phyloP scores from a whole-genome alignment of 53 echinoderm and acorn worm species.

The Arbacia lixula region DNA sequence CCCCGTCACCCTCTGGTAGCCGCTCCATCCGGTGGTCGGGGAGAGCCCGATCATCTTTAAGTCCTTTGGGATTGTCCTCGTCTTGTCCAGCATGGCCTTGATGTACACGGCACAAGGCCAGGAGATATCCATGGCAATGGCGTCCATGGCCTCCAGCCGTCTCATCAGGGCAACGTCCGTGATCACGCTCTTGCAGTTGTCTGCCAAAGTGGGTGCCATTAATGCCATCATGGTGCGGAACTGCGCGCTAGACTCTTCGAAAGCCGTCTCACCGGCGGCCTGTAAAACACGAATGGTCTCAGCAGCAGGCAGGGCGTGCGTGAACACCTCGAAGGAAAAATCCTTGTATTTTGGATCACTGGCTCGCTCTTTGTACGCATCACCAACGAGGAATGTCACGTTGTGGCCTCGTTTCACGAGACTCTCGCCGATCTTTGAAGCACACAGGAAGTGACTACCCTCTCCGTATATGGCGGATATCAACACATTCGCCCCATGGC shows the following conservation, averaged over 20 bases:
- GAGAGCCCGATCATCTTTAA: slow-evolving; percentile 37
- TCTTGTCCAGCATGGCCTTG: slow-evolving; percentile 46
- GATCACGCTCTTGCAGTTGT: slow-evolving; percentile 60
- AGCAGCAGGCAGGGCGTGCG: slow-evolving; percentile 5
- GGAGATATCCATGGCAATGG: slow-evolving; percentile 64
- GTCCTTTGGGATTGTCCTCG: neutral
- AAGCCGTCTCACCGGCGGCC: neutral
- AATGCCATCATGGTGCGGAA: neutral
- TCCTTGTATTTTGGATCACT: slow-evolving; percentile 52
- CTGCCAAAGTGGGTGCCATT: slow-evolving; percentile 14
- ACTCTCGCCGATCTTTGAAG: slow-evolving; percentile 60
- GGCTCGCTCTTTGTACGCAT: slow-evolving; percentile 65
- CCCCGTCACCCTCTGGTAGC: slow-evolving; percentile 54
- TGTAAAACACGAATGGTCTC: slow-evolving; percentile 10
- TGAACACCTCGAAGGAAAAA: slow-evolving; percentile 69
- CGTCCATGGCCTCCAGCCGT: slow-evolving; percentile 55
- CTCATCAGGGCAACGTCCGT: slow-evolving; percentile 55
- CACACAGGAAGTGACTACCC: slow-evolving; percentile 71
- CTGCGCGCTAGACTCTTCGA: slow-evolving; percentile 26
- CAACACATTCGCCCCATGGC: neutral
- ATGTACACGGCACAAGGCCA: slow-evolving; percentile 71
- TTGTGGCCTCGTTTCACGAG: slow-evolving; percentile 66
- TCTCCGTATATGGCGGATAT: slow-evolving; percentile 35
- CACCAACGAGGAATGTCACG: slow-evolving; percentile 74
- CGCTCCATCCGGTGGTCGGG: slow-evolving; percentile 60